Evolutionary conservation across 2,797 vertebrate species (phyloP).

Genomic region (Kryptolebias ocellatus): DNA sequence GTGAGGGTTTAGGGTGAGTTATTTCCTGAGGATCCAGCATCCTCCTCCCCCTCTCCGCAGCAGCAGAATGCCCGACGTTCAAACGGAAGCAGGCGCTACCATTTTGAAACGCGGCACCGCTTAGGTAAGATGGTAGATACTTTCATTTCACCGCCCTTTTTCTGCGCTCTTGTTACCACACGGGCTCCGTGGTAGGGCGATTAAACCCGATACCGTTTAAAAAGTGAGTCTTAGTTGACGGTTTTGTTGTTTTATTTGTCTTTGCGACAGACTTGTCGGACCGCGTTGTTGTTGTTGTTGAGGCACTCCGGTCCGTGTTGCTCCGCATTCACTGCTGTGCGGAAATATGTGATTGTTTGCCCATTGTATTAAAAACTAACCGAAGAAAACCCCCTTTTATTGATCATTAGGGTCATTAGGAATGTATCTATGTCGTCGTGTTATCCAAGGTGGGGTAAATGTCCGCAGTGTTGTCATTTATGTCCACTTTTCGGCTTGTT

Average conservation of each 20-base stretch:
- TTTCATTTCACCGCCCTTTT: slow-evolving; percentile 36
- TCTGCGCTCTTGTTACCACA: slow-evolving; percentile 2
- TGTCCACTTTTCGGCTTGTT: neutral
- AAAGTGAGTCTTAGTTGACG: neutral
- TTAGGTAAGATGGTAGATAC: slow-evolving; percentile 85
- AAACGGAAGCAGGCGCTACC: slow-evolving; percentile 87
- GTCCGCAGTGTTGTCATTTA: neutral
- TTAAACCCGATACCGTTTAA: neutral
- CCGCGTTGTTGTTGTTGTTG: slow-evolving; percentile 16
- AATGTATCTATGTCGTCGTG: neutral
- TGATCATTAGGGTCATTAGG: accelerated
- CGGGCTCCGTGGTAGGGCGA: neutral
- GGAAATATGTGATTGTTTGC: slow-evolving; percentile 35
- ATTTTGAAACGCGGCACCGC: slow-evolving; percentile 86
- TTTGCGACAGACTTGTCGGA: neutral
- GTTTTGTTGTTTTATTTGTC: neutral
- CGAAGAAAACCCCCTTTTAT: accelerated
- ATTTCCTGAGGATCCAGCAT: slow-evolving; percentile 46
- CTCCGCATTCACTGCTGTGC: slow-evolving; percentile 51
- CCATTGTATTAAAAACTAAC: slow-evolving; percentile 19
- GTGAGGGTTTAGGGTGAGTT: neutral
- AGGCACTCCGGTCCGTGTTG: slow-evolving; percentile 30
- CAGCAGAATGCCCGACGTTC: slow-evolving; percentile 74
- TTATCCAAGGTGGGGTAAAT: neutral
- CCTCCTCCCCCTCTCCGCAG: slow-evolving; percentile 37